phyloP scores from a whole-genome alignment of 2,888 invertebrate species.

The Chalcosyrphus nemorum region DNA sequence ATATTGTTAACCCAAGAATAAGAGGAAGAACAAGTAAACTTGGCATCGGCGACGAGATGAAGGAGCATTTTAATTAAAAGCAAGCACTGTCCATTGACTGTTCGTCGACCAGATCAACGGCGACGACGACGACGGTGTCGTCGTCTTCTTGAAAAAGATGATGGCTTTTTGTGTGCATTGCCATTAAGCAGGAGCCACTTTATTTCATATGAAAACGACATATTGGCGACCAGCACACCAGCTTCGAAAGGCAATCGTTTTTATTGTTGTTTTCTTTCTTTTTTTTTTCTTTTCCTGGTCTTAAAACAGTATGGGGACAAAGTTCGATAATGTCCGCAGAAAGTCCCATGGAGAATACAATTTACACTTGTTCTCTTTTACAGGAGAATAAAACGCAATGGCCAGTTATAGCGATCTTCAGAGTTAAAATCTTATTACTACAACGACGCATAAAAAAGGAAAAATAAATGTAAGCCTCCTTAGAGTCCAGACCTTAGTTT shows the following conservation, averaged over 20 bases:
- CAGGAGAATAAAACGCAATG: no score
- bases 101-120: constrained; percentile 14
- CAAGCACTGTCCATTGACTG: constrained; percentile 61
- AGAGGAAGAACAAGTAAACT: constrained; percentile 52
- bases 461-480: no score
- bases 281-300: not conserved
- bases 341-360: no score
- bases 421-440: no score
- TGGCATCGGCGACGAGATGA: constrained; percentile 58
- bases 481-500: no score
- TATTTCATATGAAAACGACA: constrained; percentile 48
- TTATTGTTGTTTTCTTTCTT: not conserved
- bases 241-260: not conserved
- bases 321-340: not conserved
- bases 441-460: no score
- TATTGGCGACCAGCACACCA: constrained; percentile 48
- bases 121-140: constrained; percentile 23
- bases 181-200: constrained; percentile 78
- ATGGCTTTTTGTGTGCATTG: constrained; percentile 77
- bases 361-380: no score
- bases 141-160: constrained; percentile 41
- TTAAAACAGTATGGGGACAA: not conserved
- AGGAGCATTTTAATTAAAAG: constrained; percentile 71
- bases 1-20: no score
- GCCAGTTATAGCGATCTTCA: no score